phyloP scores from a whole-genome alignment of 2,797 vertebrate genomes.

The Manis javanica region DNA sequence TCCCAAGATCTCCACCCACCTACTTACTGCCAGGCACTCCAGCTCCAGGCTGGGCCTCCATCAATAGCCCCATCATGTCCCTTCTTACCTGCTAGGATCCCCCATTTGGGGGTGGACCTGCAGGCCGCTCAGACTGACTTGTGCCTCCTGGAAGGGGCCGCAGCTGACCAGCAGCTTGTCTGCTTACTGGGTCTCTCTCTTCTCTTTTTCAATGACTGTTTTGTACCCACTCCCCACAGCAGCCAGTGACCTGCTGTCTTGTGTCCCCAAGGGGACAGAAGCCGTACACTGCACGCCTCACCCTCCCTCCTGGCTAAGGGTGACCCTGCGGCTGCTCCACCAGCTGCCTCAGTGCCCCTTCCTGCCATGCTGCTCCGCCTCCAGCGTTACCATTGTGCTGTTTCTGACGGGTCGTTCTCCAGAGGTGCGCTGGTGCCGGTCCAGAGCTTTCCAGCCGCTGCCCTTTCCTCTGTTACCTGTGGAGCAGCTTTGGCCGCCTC shows the following conservation, averaged over 20 bases:
- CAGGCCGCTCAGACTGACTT: not conserved
- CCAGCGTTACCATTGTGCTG: accelerated
- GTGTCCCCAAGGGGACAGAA: not conserved
- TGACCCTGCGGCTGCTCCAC: not conserved
- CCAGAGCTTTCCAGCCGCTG: not conserved
- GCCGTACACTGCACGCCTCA: accelerated
- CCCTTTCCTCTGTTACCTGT: not conserved
- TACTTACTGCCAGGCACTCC: not conserved
- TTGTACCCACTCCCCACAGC: no score
- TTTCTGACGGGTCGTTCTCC: accelerated
- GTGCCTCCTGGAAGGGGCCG: not conserved
- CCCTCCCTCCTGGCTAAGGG: not conserved
- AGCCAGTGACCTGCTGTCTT: not conserved
- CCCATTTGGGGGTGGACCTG: not conserved
- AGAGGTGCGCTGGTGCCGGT: not conserved
- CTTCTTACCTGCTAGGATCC: not conserved
- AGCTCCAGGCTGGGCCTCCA: not conserved
- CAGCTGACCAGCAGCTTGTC: not conserved
- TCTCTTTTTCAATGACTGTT: not conserved
- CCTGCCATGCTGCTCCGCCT: not conserved
- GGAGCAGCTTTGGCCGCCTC: not conserved
- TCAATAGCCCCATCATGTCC: not conserved
- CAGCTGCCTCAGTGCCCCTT: accelerated
- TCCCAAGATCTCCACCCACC: not conserved
- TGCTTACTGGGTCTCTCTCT: not conserved